Percentiles rank a stretch among this genome's conserved stretches.
These are phyloP conservation scores for Megalops cyprinoides DNA, from an alignment of 2,797 vertebrate genomes.

Conservation along the genomic window DNA sequence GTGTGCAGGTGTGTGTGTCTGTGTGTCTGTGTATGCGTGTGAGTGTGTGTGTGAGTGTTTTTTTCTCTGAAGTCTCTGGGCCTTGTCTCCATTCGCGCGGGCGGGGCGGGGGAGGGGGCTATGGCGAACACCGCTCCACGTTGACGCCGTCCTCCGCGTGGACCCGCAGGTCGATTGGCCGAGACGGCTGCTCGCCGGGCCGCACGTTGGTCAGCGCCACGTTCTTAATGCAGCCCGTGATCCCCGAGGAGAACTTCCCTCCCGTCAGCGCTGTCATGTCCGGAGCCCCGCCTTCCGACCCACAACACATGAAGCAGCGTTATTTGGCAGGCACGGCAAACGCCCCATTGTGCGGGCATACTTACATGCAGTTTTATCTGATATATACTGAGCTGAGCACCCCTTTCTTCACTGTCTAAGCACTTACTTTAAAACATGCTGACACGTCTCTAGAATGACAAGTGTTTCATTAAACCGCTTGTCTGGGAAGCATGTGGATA, in stretches of 20 bases:
- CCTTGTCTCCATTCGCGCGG: slow-evolving; percentile 35
- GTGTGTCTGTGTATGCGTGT: slow-evolving; percentile 49
- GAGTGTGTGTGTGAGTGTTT: slow-evolving; percentile 51
- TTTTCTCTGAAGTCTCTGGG: slow-evolving; percentile 62
- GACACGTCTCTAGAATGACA: neutral
- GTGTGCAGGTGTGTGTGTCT: slow-evolving; percentile 45
- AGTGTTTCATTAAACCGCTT: neutral
- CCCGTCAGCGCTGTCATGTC: slow-evolving; percentile 74
- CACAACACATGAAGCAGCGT: neutral
- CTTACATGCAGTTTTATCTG: too few relatives aligned
- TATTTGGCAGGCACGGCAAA: neutral
- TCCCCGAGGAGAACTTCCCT: slow-evolving; percentile 81
- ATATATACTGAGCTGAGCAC: neutral
- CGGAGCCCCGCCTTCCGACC: slow-evolving; percentile 81
- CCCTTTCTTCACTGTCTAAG: neutral
- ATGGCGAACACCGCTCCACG: slow-evolving; percentile 82
- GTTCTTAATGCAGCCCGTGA: slow-evolving; percentile 87
- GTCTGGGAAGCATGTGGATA: neutral
- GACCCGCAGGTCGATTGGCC: slow-evolving; percentile 85
- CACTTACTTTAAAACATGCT: neutral
- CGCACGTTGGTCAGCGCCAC: slow-evolving; percentile 80
- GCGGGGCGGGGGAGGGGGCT: too few relatives aligned
- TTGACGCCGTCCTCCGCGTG: slow-evolving; percentile 73
- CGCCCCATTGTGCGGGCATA: neutral
- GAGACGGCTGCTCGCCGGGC: slow-evolving; percentile 69